phyloP scores from a whole-genome alignment of 2,797 vertebrate species.

The Poecile montanus region DNA sequence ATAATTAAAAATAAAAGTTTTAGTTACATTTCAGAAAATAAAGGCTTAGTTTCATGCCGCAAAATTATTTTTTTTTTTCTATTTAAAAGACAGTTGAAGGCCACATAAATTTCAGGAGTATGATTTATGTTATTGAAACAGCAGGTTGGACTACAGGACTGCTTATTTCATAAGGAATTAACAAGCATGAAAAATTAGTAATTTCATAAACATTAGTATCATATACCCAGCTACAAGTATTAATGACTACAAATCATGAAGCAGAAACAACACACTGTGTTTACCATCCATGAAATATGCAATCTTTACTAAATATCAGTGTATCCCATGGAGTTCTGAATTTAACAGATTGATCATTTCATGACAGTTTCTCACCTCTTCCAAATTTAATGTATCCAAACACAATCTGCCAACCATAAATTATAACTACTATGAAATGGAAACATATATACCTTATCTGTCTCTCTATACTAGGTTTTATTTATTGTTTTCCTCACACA shows the following conservation, averaged over 20 bases:
- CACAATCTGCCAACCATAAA: background rate
- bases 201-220: background rate
- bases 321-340: background rate
- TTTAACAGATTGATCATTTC: background rate
- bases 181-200: background rate
- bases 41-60: background rate
- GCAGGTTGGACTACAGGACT: background rate
- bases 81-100: background rate
- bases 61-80: background rate
- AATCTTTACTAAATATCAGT: background rate
- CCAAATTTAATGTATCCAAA: background rate
- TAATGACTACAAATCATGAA: background rate
- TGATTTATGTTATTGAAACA: background rate
- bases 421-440: background rate
- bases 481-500: background rate
- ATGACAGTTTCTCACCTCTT: background rate
- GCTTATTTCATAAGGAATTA: background rate
- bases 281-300: background rate
- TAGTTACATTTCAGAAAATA: background rate
- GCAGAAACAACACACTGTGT: background rate
- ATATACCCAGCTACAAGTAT: background rate
- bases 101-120: background rate
- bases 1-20: background rate
- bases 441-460: background rate
- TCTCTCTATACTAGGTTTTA: background rate